Evolutionary conservation across 2,113 vertebrate genomes (phyloP).

Genomic region (Phalacrocorax brasilianus): DNA sequence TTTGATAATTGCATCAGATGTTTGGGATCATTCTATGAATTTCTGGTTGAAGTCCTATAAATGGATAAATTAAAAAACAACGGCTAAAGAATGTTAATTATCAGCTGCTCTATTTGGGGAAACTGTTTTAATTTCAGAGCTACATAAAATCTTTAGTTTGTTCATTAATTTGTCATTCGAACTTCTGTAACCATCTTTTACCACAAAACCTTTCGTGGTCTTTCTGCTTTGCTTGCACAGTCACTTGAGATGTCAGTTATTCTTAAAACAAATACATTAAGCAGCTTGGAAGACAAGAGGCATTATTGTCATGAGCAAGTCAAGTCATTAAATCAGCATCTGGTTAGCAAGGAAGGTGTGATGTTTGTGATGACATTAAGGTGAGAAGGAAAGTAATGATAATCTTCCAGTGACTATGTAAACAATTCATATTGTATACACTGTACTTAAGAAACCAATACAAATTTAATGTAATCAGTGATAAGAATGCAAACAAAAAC

Average conservation of each 20-base stretch:
- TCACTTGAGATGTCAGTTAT: not conserved
- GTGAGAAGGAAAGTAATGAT: not conserved
- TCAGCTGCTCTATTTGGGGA: not conserved
- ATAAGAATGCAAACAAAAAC: not conserved
- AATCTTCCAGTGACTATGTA: not conserved
- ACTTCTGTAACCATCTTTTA: not conserved
- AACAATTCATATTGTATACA: not conserved
- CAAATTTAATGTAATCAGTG: not conserved
- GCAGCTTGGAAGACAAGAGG: not conserved
- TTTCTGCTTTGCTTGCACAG: not conserved
- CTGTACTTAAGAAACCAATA: not conserved
- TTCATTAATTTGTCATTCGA: not conserved
- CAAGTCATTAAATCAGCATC: slow-evolving; percentile 16
- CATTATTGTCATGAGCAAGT: not conserved
- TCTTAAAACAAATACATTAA: slow-evolving; percentile 4
- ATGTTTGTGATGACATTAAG: not conserved
- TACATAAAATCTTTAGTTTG: not conserved
- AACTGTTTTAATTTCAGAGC: not conserved
- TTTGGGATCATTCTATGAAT: not conserved
- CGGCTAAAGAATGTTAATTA: not conserved
- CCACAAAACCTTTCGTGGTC: not conserved
- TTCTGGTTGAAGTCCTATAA: not conserved
- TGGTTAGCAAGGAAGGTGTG: not conserved
- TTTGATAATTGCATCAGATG: not conserved
- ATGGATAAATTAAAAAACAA: not conserved